Base-by-base conservation (phyloP, 2,797 vertebrate genomes). In the Carcharodon carcharias region DNA sequence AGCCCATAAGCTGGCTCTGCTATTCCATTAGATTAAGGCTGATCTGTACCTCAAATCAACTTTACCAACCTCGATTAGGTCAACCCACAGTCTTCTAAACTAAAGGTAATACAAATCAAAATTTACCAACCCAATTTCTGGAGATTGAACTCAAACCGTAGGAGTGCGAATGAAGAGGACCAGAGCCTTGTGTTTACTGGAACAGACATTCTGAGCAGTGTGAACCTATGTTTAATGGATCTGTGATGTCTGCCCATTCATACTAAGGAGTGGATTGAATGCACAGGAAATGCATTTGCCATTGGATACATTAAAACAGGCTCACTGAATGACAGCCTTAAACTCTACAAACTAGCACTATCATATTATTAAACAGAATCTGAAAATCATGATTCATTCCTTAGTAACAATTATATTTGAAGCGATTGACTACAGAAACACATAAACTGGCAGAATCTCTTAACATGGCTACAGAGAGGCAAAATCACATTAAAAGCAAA, bases 401-500 rank as follows among this genome's bases (percentile, higher is more conserved):
- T 91, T 18, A n/a, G 31, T 56, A 56, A 1, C 88, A 91, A 91
- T 12, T n/a, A 91, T 91, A 61, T n/a, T 61, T 91, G 88, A 61
- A 61, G 56, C 12, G 88, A 61, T 91, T 88, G 85, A 88, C 21
- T 28, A 88, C 54, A 54, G 50, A 28, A 54, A 54, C 85, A 88
- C 11, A 11, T 50, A 54, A 87, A 88, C 85, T 28, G 85, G 45
- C 85, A 88, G 85, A 88, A 28, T 56, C 54, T 88, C 45, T 88
- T 88, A 88, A 54, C 85, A 54, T 69, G 67, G 21, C 67, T 26
- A 69, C 21, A 23, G 23, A 54, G 11, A 88, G 26, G 80, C n/a
- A 54, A 88, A 88, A 56, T 88, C 85, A 54, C 85, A 88, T 54
- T 88, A 88, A 88, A 56, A 88, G 45, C 50, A 88, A 88, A 88